These are phyloP conservation scores for Planiliza haematocheilus DNA, from an alignment of 2,113 vertebrate species.

Conservation along the genomic window DNA sequence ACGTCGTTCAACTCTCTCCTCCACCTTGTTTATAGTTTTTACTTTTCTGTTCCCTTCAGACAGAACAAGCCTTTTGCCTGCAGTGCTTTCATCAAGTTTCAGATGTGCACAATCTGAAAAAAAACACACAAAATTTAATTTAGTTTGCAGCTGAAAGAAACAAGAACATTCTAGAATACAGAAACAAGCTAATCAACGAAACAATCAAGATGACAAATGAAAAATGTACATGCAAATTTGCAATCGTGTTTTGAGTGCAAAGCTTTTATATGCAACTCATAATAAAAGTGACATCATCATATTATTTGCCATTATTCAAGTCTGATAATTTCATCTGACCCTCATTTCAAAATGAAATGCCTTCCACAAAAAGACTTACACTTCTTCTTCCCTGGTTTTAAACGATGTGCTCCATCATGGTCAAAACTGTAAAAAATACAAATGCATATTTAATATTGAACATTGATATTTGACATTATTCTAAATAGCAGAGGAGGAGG, in stretches of 20 bases:
- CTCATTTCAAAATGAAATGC: no score
- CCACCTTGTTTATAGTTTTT: background rate
- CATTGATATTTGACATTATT: no score
- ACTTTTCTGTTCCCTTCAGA: slow-evolving; percentile 11
- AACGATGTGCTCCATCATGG: slow-evolving; percentile 23
- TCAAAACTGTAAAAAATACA: slow-evolving; percentile 37
- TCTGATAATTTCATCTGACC: background rate
- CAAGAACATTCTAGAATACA: no score
- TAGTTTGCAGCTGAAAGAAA: background rate
- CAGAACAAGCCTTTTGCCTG: slow-evolving; percentile 38
- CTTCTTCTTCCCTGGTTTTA: slow-evolving; percentile 56
- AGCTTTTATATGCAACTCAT: no score
- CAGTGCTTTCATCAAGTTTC: slow-evolving; percentile 56
- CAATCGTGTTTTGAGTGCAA: no score
- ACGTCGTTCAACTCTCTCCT: slow-evolving; percentile 1
- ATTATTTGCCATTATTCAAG: no score
- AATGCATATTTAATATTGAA: no score
- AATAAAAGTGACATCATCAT: no score
- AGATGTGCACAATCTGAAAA: slow-evolving; percentile 53
- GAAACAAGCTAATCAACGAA: no score
- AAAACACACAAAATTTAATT: background rate
- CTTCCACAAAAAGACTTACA: slow-evolving; percentile 52
- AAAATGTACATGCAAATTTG: no score
- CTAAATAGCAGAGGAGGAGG: no score
- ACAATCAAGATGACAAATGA: no score